These are phyloP conservation scores for Ageneiosus marmoratus DNA, from an alignment of 2,113 vertebrate genomes.

Conservation along the genomic window DNA sequence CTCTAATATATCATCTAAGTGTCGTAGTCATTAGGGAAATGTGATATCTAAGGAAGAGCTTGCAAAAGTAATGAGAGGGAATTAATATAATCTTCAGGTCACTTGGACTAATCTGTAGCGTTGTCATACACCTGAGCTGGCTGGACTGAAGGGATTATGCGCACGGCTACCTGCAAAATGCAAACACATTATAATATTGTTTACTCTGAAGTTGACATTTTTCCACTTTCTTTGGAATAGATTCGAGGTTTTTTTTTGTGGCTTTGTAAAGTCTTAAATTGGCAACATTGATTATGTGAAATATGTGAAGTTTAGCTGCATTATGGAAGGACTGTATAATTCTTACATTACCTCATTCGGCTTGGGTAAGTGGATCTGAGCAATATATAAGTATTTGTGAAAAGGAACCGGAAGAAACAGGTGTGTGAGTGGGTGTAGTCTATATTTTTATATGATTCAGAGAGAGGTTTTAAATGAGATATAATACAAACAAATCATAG, in stretches of 20 bases:
- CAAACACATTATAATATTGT: neutral
- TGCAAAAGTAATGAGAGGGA: slow-evolving; percentile 22
- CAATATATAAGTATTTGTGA: neutral
- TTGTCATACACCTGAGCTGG: slow-evolving; percentile 22
- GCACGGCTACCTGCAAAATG: neutral
- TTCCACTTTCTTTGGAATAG: neutral
- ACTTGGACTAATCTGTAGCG: slow-evolving; percentile 39
- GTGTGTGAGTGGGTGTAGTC: neutral
- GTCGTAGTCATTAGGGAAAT: neutral
- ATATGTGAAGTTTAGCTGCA: neutral
- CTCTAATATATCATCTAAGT: neutral
- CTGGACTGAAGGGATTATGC: slow-evolving; percentile 26
- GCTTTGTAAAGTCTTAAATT: neutral
- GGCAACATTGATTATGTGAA: neutral
- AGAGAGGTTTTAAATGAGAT: neutral
- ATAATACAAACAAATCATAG: neutral
- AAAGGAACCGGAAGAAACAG: neutral
- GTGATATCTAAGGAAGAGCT: slow-evolving; percentile 9
- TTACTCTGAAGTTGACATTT: neutral
- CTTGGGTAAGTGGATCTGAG: slow-evolving; percentile 28
- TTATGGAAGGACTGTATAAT: neutral
- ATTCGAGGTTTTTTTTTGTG: neutral
- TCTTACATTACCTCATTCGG: neutral
- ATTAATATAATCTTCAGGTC: slow-evolving; percentile 42
- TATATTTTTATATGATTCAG: neutral